phyloP scores from a whole-genome alignment of 2,888 invertebrate genomes.

The Suillia variegata region DNA sequence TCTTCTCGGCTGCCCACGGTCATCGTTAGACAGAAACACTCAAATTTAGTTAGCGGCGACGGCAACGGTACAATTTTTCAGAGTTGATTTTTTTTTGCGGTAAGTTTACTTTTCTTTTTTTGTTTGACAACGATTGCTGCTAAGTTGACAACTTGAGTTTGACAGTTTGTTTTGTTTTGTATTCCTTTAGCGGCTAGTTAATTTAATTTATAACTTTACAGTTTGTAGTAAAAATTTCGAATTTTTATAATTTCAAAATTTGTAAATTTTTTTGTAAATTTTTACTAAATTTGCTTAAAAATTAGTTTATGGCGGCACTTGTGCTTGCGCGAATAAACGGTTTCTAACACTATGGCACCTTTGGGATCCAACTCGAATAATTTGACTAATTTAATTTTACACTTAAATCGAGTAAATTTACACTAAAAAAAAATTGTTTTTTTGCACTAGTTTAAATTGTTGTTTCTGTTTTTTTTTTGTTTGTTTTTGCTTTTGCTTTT shows the following conservation, averaged over 20 bases:
- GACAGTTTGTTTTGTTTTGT: no score
- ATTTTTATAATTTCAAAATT: no score
- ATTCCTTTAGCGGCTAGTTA: no score
- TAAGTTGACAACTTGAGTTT: no score
- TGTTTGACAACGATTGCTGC: no score
- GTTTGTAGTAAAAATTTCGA: no score
- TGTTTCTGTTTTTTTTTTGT: no score
- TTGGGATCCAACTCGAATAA: background rate
- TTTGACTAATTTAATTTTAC: background rate
- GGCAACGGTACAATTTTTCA: background rate
- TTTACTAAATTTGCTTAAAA: background rate
- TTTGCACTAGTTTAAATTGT: no score
- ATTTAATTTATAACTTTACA: no score
- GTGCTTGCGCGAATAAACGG: background rate
- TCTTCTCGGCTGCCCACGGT: constrained; percentile 60
- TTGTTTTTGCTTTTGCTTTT: no score
- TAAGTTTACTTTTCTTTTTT: background rate
- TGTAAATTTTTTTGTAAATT: background rate
- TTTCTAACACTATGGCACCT: background rate
- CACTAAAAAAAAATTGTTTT: no score
- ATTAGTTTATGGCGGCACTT: background rate
- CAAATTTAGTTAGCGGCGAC: background rate
- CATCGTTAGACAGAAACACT: constrained; percentile 40
- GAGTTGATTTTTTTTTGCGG: background rate
- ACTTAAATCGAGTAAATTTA: background rate